Evolutionary conservation across 2,888 invertebrate genomes (phyloP).

Genomic region (Ophraella communa): DNA sequence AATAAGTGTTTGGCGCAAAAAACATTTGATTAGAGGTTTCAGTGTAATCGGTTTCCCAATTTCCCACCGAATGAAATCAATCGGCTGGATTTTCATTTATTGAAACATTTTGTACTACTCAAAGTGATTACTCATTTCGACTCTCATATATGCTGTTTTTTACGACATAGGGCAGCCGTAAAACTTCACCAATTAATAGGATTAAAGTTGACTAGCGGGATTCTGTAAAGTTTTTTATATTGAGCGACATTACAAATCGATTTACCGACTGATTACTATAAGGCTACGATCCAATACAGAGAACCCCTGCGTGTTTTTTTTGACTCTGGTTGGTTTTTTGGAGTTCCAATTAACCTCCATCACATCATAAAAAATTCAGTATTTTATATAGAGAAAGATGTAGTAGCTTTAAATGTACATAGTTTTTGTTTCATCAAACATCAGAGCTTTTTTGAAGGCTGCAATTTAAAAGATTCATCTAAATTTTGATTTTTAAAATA

Average conservation of each 20-base stretch:
- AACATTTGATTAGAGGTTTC: too few relatives aligned
- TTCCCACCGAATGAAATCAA: not conserved
- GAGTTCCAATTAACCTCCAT: not conserved
- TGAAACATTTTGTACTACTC: not conserved
- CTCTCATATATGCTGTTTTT: not conserved
- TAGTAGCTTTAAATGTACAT: not conserved
- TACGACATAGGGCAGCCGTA: not conserved
- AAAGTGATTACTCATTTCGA: not conserved
- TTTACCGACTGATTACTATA: not conserved
- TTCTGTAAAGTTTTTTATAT: not conserved
- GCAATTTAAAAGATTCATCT: too few relatives aligned
- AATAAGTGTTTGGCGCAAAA: too few relatives aligned
- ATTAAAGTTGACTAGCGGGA: not conserved
- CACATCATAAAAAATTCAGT: not conserved
- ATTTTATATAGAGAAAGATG: too few relatives aligned
- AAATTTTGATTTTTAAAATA: too few relatives aligned
- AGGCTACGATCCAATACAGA: not conserved
- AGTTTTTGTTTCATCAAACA: not conserved
- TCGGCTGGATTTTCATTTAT: not conserved
- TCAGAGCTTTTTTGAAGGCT: not conserved
- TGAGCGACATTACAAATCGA: not conserved
- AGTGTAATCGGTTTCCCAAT: too few relatives aligned
- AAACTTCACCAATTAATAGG: not conserved
- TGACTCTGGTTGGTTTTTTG: not conserved
- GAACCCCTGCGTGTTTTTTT: not conserved